A percentile compares a stretch with the other conserved stretches of the same genome.
Evolutionary conservation across 2,113 vertebrate genomes (phyloP).

Genomic region (Aegotheles bennettii): DNA sequence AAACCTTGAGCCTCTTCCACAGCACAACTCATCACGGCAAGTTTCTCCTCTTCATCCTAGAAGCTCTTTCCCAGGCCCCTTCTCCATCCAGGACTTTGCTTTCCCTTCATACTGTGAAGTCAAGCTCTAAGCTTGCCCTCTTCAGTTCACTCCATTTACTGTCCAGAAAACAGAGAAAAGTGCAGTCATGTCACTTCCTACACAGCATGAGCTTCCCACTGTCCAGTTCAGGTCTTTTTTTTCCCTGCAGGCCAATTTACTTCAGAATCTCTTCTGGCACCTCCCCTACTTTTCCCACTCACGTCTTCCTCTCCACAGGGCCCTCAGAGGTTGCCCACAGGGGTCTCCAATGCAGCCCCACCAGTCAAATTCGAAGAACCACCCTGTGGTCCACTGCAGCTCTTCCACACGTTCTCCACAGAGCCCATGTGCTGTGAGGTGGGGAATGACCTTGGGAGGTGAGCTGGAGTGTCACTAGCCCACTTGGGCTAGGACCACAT

Average conservation of each 20-base stretch:
- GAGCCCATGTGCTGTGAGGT: background rate
- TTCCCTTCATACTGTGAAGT: background rate
- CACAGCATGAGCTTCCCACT: background rate
- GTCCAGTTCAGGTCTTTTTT: background rate
- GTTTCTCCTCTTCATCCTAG: background rate
- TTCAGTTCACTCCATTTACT: constrained; percentile 40
- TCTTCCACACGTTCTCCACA: background rate
- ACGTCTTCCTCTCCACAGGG: background rate
- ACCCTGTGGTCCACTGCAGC: background rate
- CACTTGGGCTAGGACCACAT: background rate
- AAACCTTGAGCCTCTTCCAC: background rate
- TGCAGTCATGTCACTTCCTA: background rate
- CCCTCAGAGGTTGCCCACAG: background rate
- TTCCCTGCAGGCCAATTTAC: background rate
- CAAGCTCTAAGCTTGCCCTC: constrained; percentile 36
- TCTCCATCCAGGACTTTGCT: background rate
- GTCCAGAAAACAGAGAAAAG: constrained; percentile 1
- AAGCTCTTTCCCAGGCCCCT: background rate
- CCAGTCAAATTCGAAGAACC: background rate
- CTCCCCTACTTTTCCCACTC: background rate
- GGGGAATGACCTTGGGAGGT: background rate
- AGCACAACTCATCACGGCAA: background rate
- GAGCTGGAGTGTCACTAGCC: background rate
- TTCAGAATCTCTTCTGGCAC: background rate
- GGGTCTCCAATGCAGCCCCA: background rate